Conservation (phyloP, 2,113 vertebrate species). For the Chaetodon trifascialis region DNA sequence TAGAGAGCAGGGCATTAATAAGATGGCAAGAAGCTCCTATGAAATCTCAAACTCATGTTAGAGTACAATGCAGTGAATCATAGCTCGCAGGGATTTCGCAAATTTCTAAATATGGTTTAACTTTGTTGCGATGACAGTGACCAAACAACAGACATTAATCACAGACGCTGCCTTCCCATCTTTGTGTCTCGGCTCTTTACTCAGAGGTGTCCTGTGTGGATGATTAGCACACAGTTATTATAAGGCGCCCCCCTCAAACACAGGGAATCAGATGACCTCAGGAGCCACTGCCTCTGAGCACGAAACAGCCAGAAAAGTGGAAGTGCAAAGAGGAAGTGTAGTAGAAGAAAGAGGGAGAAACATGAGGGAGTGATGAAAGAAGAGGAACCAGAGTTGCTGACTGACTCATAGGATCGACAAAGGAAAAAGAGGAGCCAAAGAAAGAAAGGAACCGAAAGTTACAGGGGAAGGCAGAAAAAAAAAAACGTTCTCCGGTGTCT, state of each 20-base stretch:
- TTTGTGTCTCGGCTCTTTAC: conserved; percentile 30
- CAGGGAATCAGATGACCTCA: neutral
- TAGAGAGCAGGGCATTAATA: too few species aligned
- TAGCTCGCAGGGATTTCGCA: neutral
- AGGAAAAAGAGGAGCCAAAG: conserved; percentile 3
- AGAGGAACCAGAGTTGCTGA: conserved; percentile 65
- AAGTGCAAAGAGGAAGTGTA: conserved; percentile 58
- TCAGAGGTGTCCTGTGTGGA: neutral
- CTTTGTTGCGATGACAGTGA: conserved; percentile 12
- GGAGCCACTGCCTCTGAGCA: conserved; percentile 14
- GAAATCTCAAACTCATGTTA: neutral
- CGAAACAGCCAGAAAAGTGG: conserved; percentile 29
- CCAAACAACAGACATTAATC: conserved; percentile 2
- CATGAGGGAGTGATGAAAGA: conserved; percentile 11
- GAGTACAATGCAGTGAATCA: neutral
- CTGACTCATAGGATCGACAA: conserved; percentile 38
- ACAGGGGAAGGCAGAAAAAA: conserved; percentile 13
- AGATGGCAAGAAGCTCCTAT: neutral
- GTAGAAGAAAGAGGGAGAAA: conserved; percentile 34
- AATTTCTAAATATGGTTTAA: conserved; percentile 10
- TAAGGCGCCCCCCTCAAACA: neutral
- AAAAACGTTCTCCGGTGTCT: neutral
- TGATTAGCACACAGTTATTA: neutral
- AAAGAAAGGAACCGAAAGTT: conserved; percentile 67
- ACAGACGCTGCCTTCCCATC: neutral